Evolutionary conservation across 2,888 invertebrate genomes (phyloP).

Genomic region (Adelognathus sp.): DNA sequence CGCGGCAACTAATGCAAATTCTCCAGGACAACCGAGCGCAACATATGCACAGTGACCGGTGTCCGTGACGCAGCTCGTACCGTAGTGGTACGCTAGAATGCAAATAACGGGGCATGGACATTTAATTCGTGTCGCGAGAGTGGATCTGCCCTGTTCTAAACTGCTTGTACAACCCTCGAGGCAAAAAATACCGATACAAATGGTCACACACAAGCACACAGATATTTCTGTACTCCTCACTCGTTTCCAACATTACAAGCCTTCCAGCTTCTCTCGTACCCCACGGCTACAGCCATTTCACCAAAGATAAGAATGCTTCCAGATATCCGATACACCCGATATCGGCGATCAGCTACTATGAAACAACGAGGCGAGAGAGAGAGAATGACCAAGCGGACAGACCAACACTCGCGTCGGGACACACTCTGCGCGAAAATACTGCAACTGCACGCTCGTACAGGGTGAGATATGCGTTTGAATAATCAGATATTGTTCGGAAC

Average conservation of each 20-base stretch:
- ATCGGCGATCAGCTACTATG: slow-evolving; percentile 55
- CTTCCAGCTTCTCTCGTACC: slow-evolving; percentile 34
- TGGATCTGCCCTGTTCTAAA: slow-evolving; percentile 58
- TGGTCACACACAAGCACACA: too few species aligned
- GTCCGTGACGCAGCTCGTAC: background rate
- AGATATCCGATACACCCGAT: slow-evolving; percentile 58
- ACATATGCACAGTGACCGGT: slow-evolving; percentile 17
- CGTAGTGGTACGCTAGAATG: slow-evolving; percentile 49
- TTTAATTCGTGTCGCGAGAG: slow-evolving; percentile 60
- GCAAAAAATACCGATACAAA: slow-evolving; percentile 29
- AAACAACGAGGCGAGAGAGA: slow-evolving; percentile 37
- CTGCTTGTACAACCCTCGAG: slow-evolving; percentile 40
- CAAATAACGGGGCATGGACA: slow-evolving; percentile 62
- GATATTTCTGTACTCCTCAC: background rate
- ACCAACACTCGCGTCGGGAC: slow-evolving; percentile 3
- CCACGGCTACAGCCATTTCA: slow-evolving; percentile 44
- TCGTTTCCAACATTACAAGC: slow-evolving; percentile 22
- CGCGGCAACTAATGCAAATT: slow-evolving; percentile 55
- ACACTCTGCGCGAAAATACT: slow-evolving; percentile 1
- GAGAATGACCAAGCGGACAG: slow-evolving; percentile 30
- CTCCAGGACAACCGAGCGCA: slow-evolving; percentile 47
- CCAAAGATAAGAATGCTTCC: slow-evolving; percentile 49
- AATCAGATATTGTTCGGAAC: slow-evolving; percentile 53
- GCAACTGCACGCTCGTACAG: slow-evolving; percentile 3
- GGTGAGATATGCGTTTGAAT: slow-evolving; percentile 33